Base-by-base conservation (phyloP, 2,113 vertebrate genomes). In the Diadophis punctatus region DNA sequence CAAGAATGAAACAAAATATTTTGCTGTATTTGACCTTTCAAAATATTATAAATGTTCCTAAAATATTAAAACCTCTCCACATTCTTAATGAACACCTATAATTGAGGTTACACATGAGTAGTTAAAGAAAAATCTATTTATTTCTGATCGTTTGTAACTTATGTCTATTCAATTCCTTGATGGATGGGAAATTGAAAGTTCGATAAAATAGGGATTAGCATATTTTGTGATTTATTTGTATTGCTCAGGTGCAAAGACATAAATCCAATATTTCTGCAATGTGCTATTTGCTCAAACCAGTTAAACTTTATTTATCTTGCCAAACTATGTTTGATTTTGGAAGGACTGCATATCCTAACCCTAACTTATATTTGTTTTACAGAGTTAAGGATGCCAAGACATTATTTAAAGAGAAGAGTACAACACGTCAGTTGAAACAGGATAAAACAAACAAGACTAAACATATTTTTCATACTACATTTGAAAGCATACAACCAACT, bases 321-420 rank as follows among this genome's bases (percentile, higher is more conserved):
- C 68, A 80, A 80, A 39, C 34, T 80, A 80, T 80, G 16, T 80
- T 80, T 80, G 68, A 80, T 80, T 80, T 80, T 88, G 93, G 95
- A 96, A 92, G 88, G 95, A 95, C 5, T 91, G 95, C 95, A 93
- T 96, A 95, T 95, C 63, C 63, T 68, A 68, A 68, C 63, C 12
- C 63, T 68, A 68, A 68, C 30, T 68, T 68, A 68, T 34, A 34
- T 80, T 96, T 96, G 93, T 95, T 97, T 91, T 95, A 97, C 91
- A 96, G 95, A 91, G 96, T 94, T 92, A 90, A 96, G 92, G 27
- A 93, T 96, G 96, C 96, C 96, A 95, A 94, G 84, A 92, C 95
- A 94, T 96, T 94, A 95, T 97, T 96, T 96, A 94, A 97, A 96
- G 95, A 90, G 46, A 86, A 95, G 88, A 94, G 60, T 93, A 93